phyloP scores from a whole-genome alignment of 2,888 invertebrate genomes.

The Platypus cylindrus region DNA sequence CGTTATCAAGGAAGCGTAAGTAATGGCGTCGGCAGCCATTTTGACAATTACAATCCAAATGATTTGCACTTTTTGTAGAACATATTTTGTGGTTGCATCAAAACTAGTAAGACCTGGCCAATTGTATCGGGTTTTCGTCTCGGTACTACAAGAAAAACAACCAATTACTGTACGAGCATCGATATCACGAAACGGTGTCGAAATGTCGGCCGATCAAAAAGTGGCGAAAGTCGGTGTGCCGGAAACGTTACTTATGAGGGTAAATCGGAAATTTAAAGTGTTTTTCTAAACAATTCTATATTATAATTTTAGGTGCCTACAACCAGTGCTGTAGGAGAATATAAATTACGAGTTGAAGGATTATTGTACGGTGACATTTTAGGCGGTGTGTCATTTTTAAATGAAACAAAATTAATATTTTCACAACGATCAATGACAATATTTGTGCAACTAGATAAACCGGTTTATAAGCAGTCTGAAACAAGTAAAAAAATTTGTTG shows the following conservation, averaged over 20 bases:
- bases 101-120: conserved; percentile 84
- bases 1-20: too few relatives aligned
- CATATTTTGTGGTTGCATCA: conserved; percentile 87
- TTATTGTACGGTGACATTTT: conserved; percentile 58
- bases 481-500: conserved; percentile 52
- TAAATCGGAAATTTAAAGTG: conserved; percentile 32
- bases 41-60: neutral
- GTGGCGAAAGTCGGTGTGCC: conserved; percentile 76
- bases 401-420: conserved; percentile 75
- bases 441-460: conserved; percentile 90
- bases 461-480: conserved; percentile 88
- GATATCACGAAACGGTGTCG: conserved; percentile 80
- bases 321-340: conserved; percentile 72
- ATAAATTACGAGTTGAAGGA: conserved; percentile 50
- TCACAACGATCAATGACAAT: conserved; percentile 88
- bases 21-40: too few relatives aligned
- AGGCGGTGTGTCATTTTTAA: conserved; percentile 80
- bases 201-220: conserved; percentile 71
- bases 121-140: conserved; percentile 77
- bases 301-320: conserved; percentile 52
- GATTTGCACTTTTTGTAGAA: conserved; percentile 44
- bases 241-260: conserved; percentile 80
- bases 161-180: conserved; percentile 79
- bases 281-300: neutral
- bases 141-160: conserved; percentile 63